Percentiles rank a stretch among this genome's conserved stretches.
These are phyloP conservation scores for Drosophila micromelanica DNA, from an alignment of 1,140 invertebrate species.

Conservation along the genomic window DNA sequence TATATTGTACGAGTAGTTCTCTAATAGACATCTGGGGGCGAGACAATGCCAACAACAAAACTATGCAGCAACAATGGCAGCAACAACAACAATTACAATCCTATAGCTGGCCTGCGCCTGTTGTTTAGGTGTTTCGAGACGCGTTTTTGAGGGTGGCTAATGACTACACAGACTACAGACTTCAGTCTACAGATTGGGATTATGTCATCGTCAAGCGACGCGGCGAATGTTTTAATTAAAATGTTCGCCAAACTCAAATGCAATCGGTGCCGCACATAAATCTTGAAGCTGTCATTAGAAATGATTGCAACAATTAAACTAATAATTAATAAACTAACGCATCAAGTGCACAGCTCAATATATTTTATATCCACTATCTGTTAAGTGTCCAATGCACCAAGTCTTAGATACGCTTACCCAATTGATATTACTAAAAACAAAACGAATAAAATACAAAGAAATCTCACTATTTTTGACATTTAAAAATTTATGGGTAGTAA, in stretches of 20 bases:
- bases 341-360: slow-evolving; percentile 28
- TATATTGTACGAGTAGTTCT: slow-evolving; percentile 15
- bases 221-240: slow-evolving; percentile 72
- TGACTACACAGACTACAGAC: slow-evolving; percentile 21
- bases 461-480: too few relatives aligned
- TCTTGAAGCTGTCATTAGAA: slow-evolving; percentile 48
- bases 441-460: too few relatives aligned
- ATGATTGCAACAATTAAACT: slow-evolving; percentile 58
- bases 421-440: neutral
- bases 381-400: neutral
- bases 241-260: slow-evolving; percentile 46
- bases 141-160: slow-evolving; percentile 58
- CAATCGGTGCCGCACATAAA: slow-evolving; percentile 39
- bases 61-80: slow-evolving; percentile 7
- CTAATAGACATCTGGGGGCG: slow-evolving; percentile 45
- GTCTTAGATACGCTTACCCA: neutral
- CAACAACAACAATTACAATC: slow-evolving; percentile 8
- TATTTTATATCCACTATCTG: too few relatives aligned
- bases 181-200: slow-evolving; percentile 35
- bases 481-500: too few relatives aligned
- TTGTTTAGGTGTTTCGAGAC: slow-evolving; percentile 45
- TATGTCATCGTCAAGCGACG: slow-evolving; percentile 60
- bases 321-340: slow-evolving; percentile 63
- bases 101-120: neutral
- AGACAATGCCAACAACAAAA: slow-evolving; percentile 37